These are phyloP conservation scores for Enteromius treurensis DNA, from an alignment of 2,797 vertebrate species.

Conservation along the genomic window DNA sequence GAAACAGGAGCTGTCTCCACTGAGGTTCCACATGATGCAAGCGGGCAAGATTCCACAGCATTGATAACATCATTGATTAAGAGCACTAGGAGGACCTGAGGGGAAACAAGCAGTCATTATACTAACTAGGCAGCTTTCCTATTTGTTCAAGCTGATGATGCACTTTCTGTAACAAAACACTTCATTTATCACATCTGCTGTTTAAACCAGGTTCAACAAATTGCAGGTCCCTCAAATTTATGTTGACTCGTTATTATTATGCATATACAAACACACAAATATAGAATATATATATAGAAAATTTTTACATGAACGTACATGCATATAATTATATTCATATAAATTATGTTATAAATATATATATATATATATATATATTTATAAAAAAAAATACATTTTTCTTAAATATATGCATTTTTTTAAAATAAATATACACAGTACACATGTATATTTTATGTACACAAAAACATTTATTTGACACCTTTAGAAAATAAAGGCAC, in stretches of 20 bases:
- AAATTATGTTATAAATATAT: no score
- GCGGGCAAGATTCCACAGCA: slow-evolving; percentile 30
- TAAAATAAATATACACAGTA: no score
- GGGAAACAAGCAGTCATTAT: background rate
- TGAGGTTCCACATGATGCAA: slow-evolving; percentile 31
- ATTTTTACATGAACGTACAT: no score
- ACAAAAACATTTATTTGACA: no score
- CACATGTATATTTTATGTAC: no score
- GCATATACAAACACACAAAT: no score
- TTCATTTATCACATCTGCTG: background rate
- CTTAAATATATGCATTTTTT: no score
- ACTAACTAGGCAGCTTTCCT: background rate
- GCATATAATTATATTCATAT: no score
- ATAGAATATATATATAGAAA: no score
- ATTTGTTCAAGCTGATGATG: slow-evolving; percentile 7
- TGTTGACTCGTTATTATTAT: background rate
- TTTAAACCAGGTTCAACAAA: background rate
- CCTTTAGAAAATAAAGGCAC: no score
- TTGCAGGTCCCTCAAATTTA: background rate
- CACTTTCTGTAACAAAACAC: background rate
- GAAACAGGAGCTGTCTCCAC: slow-evolving; percentile 43
- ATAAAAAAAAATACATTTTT: no score
- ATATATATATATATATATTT: no score
- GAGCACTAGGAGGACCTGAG: background rate
- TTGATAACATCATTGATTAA: slow-evolving; percentile 44